These are phyloP conservation scores for Antedon bifida DNA, from an alignment of 35 echinoderm and acorn worm genomes.

Conservation along the genomic window DNA sequence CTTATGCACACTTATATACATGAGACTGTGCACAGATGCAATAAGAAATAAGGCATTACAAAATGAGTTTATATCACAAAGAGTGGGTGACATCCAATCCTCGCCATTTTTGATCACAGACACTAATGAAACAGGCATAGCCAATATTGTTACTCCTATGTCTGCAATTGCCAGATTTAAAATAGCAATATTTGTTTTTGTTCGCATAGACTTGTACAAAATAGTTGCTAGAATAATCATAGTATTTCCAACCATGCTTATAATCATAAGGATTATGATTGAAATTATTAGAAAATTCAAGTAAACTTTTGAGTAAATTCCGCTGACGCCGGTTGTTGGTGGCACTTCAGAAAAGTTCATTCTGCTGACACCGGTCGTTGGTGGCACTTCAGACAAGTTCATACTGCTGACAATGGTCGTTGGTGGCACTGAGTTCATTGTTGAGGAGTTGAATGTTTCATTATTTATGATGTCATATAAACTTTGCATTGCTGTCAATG, in stretches of 20 bases:
- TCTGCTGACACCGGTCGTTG: too few relatives aligned
- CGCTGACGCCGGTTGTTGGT: background rate
- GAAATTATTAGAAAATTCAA: background rate
- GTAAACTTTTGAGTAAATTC: background rate
- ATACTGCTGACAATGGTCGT: too few relatives aligned
- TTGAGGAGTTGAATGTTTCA: too few relatives aligned
- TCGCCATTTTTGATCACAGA: slow-evolving; percentile 19
- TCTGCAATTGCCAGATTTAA: slow-evolving; percentile 78
- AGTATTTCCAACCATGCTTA: slow-evolving; percentile 53
- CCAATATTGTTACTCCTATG: slow-evolving; percentile 50
- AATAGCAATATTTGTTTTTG: slow-evolving; percentile 77
- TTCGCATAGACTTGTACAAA: slow-evolving; percentile 50
- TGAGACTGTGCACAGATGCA: slow-evolving; percentile 78
- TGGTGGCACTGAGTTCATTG: too few relatives aligned
- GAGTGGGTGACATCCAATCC: background rate
- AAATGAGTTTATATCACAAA: slow-evolving; percentile 68
- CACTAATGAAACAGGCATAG: slow-evolving; percentile 76
- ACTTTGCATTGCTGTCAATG: too few relatives aligned
- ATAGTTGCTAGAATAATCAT: slow-evolving; percentile 49
- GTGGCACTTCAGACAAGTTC: too few relatives aligned
- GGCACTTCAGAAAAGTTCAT: too few relatives aligned
- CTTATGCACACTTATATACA: slow-evolving; percentile 76
- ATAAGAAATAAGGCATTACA: slow-evolving; percentile 67
- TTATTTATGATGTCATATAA: too few relatives aligned
- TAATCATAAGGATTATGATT: slow-evolving; percentile 18